Conservation (phyloP, 2,113 vertebrate species). For the Rhea americana region DNA sequence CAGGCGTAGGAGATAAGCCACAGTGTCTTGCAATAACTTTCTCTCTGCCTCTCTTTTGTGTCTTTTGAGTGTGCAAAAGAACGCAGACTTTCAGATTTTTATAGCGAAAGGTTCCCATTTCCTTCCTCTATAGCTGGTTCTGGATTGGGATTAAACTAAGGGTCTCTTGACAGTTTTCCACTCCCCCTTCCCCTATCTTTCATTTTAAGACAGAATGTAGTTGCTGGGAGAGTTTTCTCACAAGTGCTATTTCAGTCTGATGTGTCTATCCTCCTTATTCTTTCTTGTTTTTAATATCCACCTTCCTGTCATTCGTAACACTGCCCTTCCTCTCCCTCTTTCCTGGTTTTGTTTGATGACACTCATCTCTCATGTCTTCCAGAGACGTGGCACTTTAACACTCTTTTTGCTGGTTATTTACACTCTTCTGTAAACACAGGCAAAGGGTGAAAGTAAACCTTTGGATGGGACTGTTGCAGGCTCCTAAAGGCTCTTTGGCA, state of each 20-base stretch:
- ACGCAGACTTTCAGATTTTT: not conserved
- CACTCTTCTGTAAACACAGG: not conserved
- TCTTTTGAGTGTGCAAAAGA: not conserved
- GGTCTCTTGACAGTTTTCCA: rapidly evolving
- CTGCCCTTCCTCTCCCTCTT: constrained; percentile 58
- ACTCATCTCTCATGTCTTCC: constrained; percentile 4
- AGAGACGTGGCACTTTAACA: not conserved
- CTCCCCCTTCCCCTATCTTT: not conserved
- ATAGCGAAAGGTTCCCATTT: rapidly evolving
- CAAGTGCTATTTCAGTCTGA: constrained; percentile 24
- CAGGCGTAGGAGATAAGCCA: not conserved
- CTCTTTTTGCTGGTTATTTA: not conserved
- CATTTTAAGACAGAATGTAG: rapidly evolving
- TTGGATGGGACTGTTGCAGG: not conserved
- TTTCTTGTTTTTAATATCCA: constrained; percentile 30
- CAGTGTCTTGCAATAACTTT: not conserved
- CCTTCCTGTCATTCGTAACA: constrained; percentile 20
- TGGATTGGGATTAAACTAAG: rapidly evolving
- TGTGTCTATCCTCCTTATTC: not conserved
- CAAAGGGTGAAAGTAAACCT: not conserved
- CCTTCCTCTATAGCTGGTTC: not conserved
- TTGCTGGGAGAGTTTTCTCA: constrained; percentile 19
- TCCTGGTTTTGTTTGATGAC: constrained; percentile 45
- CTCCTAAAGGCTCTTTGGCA: not conserved
- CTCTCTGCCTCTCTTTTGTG: not conserved